Evolutionary conservation across 2,888 invertebrate genomes (phyloP).

Genomic region (Blomia tropicalis): DNA sequence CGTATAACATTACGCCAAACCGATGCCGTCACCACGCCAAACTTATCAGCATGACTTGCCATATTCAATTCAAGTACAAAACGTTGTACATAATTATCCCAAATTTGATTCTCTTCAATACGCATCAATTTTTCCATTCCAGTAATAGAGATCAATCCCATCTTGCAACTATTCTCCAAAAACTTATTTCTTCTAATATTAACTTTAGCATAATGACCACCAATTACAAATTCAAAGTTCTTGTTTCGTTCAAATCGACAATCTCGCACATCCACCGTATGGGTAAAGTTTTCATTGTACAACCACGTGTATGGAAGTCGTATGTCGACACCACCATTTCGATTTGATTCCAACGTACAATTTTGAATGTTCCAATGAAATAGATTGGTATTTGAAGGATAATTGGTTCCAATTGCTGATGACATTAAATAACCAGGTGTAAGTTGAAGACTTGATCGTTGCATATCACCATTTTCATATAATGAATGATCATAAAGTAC

Average conservation of each 20-base stretch:
- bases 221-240: slow-evolving; percentile 65
- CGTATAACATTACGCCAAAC: slow-evolving; percentile 62
- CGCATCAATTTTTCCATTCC: slow-evolving; percentile 94
- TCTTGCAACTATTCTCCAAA: slow-evolving; percentile 63
- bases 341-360: slow-evolving; percentile 67
- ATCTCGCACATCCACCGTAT: slow-evolving; percentile 69
- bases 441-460: neutral
- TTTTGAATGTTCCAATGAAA: slow-evolving; percentile 85
- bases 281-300: slow-evolving; percentile 82
- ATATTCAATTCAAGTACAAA: slow-evolving; percentile 72
- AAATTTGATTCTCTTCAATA: slow-evolving; percentile 61
- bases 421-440: slow-evolving; percentile 44
- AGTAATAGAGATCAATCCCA: slow-evolving; percentile 57
- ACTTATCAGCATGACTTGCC: slow-evolving; percentile 80
- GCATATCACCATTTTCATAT: slow-evolving; percentile 11
- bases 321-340: slow-evolving; percentile 68
- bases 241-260: slow-evolving; percentile 68
- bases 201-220: slow-evolving; percentile 78
- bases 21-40: slow-evolving; percentile 51
- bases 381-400: slow-evolving; percentile 76
- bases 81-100: slow-evolving; percentile 53
- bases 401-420: slow-evolving; percentile 76
- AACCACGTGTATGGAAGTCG: slow-evolving; percentile 86
- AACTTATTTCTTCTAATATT: slow-evolving; percentile 73
- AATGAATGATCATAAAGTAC: slow-evolving; percentile 10